These are phyloP conservation scores for Herpailurus yagouaroundi DNA, from an alignment of 2,113 vertebrate species.

Conservation along the genomic window DNA sequence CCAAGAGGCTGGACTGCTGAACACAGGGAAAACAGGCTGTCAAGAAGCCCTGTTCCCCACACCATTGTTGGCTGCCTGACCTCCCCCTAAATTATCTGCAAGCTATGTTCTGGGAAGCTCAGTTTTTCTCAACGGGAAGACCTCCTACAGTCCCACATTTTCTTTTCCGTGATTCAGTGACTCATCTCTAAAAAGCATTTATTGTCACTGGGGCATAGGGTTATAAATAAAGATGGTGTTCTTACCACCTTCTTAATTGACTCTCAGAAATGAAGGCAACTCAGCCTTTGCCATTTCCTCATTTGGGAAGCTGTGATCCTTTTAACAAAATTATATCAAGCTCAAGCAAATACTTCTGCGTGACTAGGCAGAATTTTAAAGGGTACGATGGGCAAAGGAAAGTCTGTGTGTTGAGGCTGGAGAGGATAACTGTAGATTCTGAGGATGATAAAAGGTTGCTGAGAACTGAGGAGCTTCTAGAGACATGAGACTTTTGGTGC, in stretches of 20 bases:
- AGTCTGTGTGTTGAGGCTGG: background rate
- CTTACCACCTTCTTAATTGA: conserved; percentile 76
- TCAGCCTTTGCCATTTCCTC: conserved; percentile 53
- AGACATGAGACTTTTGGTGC: background rate
- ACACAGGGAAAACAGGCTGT: background rate
- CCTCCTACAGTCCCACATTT: conserved; percentile 51
- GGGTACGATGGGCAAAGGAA: background rate
- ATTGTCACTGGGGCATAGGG: conserved; percentile 62
- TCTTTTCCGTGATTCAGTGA: conserved; percentile 65
- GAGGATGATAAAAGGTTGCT: background rate
- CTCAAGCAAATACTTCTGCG: conserved; percentile 19
- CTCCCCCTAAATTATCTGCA: background rate
- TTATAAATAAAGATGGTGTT: conserved; percentile 73
- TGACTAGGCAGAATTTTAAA: conserved; percentile 62
- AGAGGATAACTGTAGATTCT: background rate
- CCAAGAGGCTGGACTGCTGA: background rate
- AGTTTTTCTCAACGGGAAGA: conserved; percentile 61
- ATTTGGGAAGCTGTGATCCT: conserved; percentile 58
- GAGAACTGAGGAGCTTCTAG: background rate
- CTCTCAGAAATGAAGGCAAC: conserved; percentile 68
- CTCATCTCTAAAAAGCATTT: conserved; percentile 76
- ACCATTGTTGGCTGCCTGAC: background rate
- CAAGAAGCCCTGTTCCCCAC: background rate
- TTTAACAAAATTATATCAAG: conserved; percentile 47
- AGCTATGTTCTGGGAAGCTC: conserved; percentile 68